phyloP scores from a whole-genome alignment of 2,113 vertebrate species.

The Nycticebus coucang region DNA sequence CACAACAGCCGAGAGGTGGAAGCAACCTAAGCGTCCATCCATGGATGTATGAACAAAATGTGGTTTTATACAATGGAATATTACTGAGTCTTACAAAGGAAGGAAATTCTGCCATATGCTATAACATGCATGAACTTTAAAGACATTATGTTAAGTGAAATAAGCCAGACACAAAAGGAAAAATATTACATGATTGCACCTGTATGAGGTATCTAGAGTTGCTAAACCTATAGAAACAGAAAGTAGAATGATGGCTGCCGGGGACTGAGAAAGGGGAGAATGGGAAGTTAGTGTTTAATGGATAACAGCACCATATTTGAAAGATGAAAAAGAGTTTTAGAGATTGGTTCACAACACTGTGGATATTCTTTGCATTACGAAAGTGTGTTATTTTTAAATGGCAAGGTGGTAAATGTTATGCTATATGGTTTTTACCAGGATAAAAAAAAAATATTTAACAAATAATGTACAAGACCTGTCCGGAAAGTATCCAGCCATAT shows the following conservation, averaged over 20 bases:
- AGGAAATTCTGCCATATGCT: background rate
- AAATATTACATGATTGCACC: background rate
- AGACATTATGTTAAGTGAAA: background rate
- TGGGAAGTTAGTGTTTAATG: background rate
- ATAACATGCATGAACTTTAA: background rate
- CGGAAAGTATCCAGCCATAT: no score
- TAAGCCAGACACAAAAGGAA: background rate
- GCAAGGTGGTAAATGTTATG: background rate
- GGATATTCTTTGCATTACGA: background rate
- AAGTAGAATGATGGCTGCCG: background rate
- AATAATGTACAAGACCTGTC: no score
- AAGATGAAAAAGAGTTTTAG: background rate
- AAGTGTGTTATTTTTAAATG: background rate
- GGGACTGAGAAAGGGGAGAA: background rate
- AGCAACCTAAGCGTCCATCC: background rate
- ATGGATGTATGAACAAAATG: background rate
- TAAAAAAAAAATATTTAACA: background rate
- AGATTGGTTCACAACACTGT: background rate
- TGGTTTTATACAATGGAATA: background rate
- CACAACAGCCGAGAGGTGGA: background rate
- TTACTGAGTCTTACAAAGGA: background rate
- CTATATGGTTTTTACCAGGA: background rate
- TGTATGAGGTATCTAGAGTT: background rate
- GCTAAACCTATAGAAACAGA: background rate
- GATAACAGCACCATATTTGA: background rate